Evolutionary conservation across 2,888 invertebrate genomes (phyloP), one percentile per base, ranked within the genome.

Genomic region (Lithophane ornitopus): DNA sequence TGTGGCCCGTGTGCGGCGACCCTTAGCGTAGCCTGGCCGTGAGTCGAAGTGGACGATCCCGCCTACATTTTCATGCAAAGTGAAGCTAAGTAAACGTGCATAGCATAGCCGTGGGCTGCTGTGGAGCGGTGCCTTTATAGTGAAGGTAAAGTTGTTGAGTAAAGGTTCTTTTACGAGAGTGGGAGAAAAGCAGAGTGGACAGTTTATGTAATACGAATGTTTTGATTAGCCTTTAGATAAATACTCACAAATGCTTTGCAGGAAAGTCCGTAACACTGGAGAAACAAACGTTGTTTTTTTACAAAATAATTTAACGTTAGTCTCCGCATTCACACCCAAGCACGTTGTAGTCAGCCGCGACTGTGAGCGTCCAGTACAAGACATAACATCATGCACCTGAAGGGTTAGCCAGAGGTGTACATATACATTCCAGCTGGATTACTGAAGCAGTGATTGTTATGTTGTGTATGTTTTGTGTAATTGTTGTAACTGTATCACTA

Each of bases 221-320:
- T n/a, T 66, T 12, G 4, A n/a, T 46, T 34, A 19, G 0, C 2
- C 39, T 39, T 22, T 39, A 16, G 22, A 8, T 52, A 52, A 41
- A 71, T 56, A 72, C 72, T 72, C 7, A 72, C 72, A 73, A 72
- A 72, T 34, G 72, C 28, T 34, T n/a, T 28, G 16, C 72, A 72
- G 54, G 14, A n/a, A 11, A 72, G 56, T 19, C 72, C 72, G 19
- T 44, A 44, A 34, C 72, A 72, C 72, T 72, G 28, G 7, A 70
- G 4, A 28, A 70, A 71, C 16, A 52, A 41, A 2, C 8, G 16
- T 22, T 22, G n/a, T 16, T 28, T 71, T 71, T 34, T 65, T 34
- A 26, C n/a, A 56, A 22, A 19, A 58, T 19, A 9, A 16, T 28
- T 16, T 8, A 2, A 49, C 2, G 28, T 4, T 22, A 0, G 19